Conservation (phyloP, 2,113 vertebrate species). For the Collichthys lucidus region DNA sequence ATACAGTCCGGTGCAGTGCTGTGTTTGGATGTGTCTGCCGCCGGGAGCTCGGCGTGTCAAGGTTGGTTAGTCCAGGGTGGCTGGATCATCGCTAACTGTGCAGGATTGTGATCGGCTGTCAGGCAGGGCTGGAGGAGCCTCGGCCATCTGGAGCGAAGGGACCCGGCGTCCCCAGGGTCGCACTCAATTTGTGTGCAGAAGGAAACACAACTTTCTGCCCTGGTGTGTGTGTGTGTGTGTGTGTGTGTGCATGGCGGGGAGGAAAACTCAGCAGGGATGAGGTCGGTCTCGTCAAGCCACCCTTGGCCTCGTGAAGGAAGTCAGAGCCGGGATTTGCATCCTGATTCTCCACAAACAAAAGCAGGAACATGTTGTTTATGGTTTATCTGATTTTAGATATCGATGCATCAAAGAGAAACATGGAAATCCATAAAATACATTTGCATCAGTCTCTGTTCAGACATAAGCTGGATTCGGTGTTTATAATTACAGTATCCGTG, state of each 20-base stretch:
- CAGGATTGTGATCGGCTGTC: slow-evolving; percentile 55
- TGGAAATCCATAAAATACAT: not conserved
- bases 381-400: slow-evolving; percentile 4
- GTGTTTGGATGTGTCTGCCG: slow-evolving; percentile 13
- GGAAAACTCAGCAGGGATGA: slow-evolving; percentile 28
- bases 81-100: slow-evolving; percentile 31
- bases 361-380: not conserved
- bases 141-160: slow-evolving; percentile 66
- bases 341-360: slow-evolving; percentile 6
- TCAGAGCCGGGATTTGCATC: slow-evolving; percentile 56
- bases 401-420: not conserved
- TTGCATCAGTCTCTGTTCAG: not conserved
- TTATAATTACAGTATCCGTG: not conserved
- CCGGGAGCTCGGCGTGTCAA: slow-evolving; percentile 26
- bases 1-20: not conserved
- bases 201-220: slow-evolving; percentile 24
- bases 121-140: slow-evolving; percentile 44
- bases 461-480: not conserved
- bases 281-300: slow-evolving; percentile 32
- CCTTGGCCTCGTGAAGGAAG: slow-evolving; percentile 59
- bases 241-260: slow-evolving; percentile 15
- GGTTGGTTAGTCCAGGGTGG: slow-evolving; percentile 51
- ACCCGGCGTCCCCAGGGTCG: slow-evolving; percentile 49
- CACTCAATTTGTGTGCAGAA: slow-evolving; percentile 31
- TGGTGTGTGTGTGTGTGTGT: slow-evolving; percentile 14